These are phyloP conservation scores for Oophaga pumilio DNA, from an alignment of 2,113 vertebrate species.

Conservation along the genomic window DNA sequence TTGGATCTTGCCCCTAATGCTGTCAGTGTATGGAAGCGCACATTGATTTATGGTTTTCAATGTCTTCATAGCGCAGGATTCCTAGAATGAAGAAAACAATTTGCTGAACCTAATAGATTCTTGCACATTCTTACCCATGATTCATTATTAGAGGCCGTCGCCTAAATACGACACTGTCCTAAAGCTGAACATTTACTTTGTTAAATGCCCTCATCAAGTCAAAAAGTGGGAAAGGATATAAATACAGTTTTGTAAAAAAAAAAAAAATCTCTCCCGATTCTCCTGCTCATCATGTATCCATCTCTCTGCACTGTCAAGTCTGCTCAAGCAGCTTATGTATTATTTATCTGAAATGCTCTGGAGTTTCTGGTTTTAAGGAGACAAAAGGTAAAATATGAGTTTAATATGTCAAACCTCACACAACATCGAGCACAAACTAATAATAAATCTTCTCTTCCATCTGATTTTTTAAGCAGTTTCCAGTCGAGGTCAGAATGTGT, in stretches of 20 bases:
- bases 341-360: neutral
- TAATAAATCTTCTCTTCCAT: constrained; percentile 5
- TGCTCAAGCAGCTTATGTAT: constrained; percentile 3
- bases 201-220: neutral
- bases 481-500: neutral
- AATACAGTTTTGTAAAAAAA: neutral
- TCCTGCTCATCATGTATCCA: neutral
- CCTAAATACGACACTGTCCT: neutral
- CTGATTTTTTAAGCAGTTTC: constrained; percentile 5
- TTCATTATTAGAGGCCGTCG: neutral
- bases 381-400: constrained; percentile 17
- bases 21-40: neutral
- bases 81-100: neutral
- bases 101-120: neutral
- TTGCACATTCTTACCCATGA: neutral
- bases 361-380: neutral
- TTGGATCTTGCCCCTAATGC: neutral
- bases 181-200: neutral
- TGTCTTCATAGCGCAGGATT: neutral
- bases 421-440: constrained; percentile 1
- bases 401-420: constrained; percentile 12
- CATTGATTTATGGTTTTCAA: neutral
- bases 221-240: neutral
- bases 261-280: neutral
- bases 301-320: neutral